Conservation (phyloP, 2,888 invertebrate species). For the Tribolium freemani region DNA sequence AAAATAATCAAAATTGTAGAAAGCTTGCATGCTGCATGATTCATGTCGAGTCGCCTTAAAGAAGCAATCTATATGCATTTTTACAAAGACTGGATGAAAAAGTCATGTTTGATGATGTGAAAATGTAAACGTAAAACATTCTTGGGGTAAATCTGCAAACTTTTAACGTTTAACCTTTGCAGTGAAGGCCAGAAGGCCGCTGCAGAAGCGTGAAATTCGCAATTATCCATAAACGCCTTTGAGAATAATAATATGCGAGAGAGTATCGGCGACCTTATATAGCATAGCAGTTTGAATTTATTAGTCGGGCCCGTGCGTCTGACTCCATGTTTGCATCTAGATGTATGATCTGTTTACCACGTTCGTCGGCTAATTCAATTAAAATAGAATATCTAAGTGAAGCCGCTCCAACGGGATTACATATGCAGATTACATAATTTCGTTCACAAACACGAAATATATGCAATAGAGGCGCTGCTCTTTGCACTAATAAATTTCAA, state of each 20-base stretch:
- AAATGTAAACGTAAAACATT: conserved; percentile 9
- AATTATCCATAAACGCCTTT: conserved; percentile 31
- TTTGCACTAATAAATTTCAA: conserved; percentile 15
- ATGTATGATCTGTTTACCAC: conserved; percentile 44
- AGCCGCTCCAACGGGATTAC: conserved; percentile 39
- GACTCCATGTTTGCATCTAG: conserved; percentile 37
- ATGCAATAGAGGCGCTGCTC: conserved; percentile 19
- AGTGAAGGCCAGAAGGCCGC: conserved; percentile 8
- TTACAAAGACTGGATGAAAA: conserved; percentile 14
- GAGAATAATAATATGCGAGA: conserved; percentile 32
- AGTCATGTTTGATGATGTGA: neutral
- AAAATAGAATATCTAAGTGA: conserved; percentile 38
- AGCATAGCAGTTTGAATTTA: conserved; percentile 36
- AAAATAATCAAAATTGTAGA: conserved; percentile 18
- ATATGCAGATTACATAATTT: conserved; percentile 44
- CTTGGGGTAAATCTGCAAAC: neutral
- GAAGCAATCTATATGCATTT: conserved; percentile 32
- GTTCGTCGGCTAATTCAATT: conserved; percentile 43
- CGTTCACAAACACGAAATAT: conserved; percentile 38
- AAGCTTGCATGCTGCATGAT: conserved; percentile 18
- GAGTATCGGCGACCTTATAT: conserved; percentile 31
- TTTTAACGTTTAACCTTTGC: neutral
- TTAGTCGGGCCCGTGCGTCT: conserved; percentile 34
- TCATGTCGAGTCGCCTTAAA: conserved; percentile 14
- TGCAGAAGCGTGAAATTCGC: conserved; percentile 33